Evolutionary conservation across 2,113 vertebrate genomes (phyloP), one percentile per base, ranked within the genome.

Genomic region (Strix uralensis): DNA sequence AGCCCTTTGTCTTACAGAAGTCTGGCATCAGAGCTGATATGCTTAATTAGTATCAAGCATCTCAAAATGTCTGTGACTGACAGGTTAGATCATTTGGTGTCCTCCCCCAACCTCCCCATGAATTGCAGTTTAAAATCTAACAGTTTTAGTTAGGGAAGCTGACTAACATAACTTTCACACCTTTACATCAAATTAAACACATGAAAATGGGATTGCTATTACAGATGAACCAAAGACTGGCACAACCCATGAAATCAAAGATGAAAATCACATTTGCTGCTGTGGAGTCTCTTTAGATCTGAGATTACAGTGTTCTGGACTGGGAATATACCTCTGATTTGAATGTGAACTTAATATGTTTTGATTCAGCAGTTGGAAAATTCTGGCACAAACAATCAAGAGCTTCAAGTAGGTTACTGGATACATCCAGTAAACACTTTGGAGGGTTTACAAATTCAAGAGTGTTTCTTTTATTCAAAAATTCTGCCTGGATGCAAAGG

Each of bases 1-100:
- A 97, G 86, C 93, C 95, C 84, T 97, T 98, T 98, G 98, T 99
- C 93, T 98, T 92, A 90, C 57, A 85, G 92, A 98, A 98, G 96
- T 97, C 95, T 98, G 95, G 96, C 97, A 91, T 98, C 94, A 88
- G 70, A 94, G 82, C 96, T 97, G 96, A 98, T 98, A 96, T 77
- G 97, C 97, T 97, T 98, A 98, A 98, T 99, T 98, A 97, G 96
- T 97, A 98, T 94, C 97, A 96, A 92, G 95, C 93, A 97, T 97
- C 93, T 97, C 94, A 92, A 81, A 98, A 96, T 96, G 79, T 79
- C 72, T 96, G 29, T 97, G 97, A 98, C 65, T 98, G 98, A 97
- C 97, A 96, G 92, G 84, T 96, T 79, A 57, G 93, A 95, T 97
- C 88, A 75, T 88, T 88, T 67, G 80, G 30, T 91, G 92, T 96